phyloP scores from a whole-genome alignment of 2,113 vertebrate species.

The Vombatus ursinus region DNA sequence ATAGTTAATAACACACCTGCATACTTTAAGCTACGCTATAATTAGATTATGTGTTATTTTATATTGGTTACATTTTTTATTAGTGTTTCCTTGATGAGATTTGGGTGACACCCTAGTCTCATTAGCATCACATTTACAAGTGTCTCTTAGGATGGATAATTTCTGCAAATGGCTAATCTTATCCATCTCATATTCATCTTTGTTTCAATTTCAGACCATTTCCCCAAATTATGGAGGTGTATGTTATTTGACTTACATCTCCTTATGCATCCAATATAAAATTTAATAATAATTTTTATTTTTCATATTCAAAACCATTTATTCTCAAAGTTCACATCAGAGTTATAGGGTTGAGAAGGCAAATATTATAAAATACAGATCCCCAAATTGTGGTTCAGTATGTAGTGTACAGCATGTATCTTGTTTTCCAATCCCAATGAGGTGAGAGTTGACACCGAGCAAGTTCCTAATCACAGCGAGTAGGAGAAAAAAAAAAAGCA shows the following conservation, averaged over 20 bases:
- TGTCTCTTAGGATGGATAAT: not conserved
- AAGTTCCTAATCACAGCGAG: conserved; percentile 51
- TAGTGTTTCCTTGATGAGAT: not conserved
- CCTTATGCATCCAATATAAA: not conserved
- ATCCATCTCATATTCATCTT: not conserved
- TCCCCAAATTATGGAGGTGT: not conserved
- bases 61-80: not conserved
- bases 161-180: not conserved
- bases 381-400: too few relatives aligned
- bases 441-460: conserved; percentile 37
- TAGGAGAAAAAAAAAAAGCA: not conserved
- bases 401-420: not conserved
- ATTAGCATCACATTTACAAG: not conserved
- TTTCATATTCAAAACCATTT: not conserved
- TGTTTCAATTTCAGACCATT: not conserved
- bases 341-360: not conserved
- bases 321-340: not conserved
- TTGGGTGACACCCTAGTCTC: not conserved
- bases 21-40: not conserved
- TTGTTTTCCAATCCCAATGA: not conserved
- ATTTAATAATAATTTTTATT: not conserved
- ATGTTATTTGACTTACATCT: not conserved
- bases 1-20: not conserved
- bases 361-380: too few relatives aligned
- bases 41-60: not conserved